Percentiles rank a stretch among this genome's conserved stretches.
These are phyloP conservation scores for Luperina testacea DNA, from an alignment of 2,888 invertebrate genomes.

Conservation along the genomic window DNA sequence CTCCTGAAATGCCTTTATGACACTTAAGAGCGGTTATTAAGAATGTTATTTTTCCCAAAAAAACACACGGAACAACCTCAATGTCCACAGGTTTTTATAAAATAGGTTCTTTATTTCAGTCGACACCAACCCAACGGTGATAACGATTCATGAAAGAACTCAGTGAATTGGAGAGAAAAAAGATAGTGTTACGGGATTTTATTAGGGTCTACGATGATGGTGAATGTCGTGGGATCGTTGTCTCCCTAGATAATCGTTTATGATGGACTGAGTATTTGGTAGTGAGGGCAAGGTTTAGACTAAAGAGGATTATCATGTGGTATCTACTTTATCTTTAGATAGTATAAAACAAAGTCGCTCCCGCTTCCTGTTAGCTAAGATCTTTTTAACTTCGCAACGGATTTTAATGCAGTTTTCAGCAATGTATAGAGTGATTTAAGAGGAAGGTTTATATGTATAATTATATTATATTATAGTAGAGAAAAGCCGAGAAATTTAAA, in stretches of 20 bases:
- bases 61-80: neutral
- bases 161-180: constrained; percentile 45
- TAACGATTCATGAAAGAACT: constrained; percentile 41
- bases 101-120: constrained; percentile 29
- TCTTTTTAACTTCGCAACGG: too few species aligned
- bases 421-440: too few species aligned
- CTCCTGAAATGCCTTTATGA: neutral
- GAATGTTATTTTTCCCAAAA: neutral
- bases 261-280: constrained; percentile 5
- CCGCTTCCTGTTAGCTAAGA: too few species aligned
- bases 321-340: neutral
- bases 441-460: too few species aligned
- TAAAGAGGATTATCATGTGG: neutral
- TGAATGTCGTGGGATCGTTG: constrained; percentile 7
- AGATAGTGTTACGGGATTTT: constrained; percentile 40
- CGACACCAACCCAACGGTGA: constrained; percentile 10
- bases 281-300: neutral
- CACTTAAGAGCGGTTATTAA: neutral
- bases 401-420: too few species aligned
- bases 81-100: constrained; percentile 10
- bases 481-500: too few species aligned
- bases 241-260: constrained; percentile 38
- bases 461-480: too few species aligned
- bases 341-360: too few species aligned
- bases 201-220: constrained; percentile 42